A percentile compares a stretch with the other conserved stretches of the same genome.
phyloP scores from a whole-genome alignment of 35 echinoderm and acorn worm genomes.

The Heliocidaris erythrogramma region DNA sequence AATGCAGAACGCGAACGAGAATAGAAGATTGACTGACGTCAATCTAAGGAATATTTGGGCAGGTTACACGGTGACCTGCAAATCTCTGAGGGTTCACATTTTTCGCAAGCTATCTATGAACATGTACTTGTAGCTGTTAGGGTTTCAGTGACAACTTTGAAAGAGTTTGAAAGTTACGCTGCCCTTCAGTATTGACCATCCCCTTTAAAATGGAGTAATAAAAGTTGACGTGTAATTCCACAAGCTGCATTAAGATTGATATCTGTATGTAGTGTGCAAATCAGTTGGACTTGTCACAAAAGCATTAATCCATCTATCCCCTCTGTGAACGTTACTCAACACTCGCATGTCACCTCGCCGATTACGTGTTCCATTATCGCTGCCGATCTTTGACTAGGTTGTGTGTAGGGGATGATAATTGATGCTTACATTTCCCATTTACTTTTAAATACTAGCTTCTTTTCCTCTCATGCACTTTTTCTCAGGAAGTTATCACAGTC shows the following conservation, averaged over 20 bases:
- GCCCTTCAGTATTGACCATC: not conserved
- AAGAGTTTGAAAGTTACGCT: too few species aligned
- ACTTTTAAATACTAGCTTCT: not conserved
- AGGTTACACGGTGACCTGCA: too few species aligned
- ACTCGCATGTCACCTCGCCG: not conserved
- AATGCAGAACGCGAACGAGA: too few species aligned
- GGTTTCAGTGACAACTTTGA: too few species aligned
- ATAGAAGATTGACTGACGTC: too few species aligned
- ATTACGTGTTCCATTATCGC: not conserved
- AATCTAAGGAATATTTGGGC: too few species aligned
- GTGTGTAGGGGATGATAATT: not conserved
- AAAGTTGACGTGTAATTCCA: not conserved
- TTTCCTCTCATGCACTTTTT: not conserved
- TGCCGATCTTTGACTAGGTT: not conserved
- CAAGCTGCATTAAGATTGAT: not conserved
- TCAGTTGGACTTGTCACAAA: not conserved
- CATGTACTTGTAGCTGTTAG: too few species aligned
- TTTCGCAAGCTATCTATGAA: too few species aligned
- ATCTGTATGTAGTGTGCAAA: not conserved
- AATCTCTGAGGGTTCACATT: too few species aligned
- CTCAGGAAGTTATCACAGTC: not conserved
- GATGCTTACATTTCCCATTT: not conserved
- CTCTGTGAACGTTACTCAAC: not conserved
- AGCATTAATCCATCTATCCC: not conserved
- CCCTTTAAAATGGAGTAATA: not conserved